Evolutionary conservation across 2,113 vertebrate species (phyloP), one percentile per base, ranked within the genome.

Genomic region (Daubentonia madagascariensis): DNA sequence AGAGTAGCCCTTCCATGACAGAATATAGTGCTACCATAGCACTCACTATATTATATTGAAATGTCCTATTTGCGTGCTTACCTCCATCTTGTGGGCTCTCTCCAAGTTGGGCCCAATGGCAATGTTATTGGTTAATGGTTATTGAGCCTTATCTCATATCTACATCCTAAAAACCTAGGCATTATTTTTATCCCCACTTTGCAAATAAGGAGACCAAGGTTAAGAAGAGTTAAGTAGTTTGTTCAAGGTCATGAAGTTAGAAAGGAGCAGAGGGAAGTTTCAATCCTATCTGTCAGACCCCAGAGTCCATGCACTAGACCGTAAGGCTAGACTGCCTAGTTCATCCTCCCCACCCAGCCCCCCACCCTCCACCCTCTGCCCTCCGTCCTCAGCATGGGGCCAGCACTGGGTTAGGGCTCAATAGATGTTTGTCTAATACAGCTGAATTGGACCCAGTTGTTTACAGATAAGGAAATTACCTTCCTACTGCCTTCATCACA

Each of bases 401-500:
- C 59, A 0, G 20, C 25, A 10, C 22, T 65, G 13, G 2, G 5
- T 6, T 63, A 23, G 40, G 1, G 1, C 16, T 79, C 52, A 68
- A 43, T n/a, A 23, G 1, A 0, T n/a, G 30, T 54, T 52, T 63
- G 23, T 59, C 57, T 68, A 30, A 59, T 50, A n/a, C 8, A 25
- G 68, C 28, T 86, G 92, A 67, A 45, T 16, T 43, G 59, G 40
- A 40, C 37, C 30, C 23, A 8, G 4, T 54, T 87, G 61, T 72
- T 72, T 61, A 52, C 8, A 48, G 52, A 14, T 16, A 88, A 81
- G 61, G 18, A 72, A 88, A 95, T 79, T 61, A 63, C 25, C 63
- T 85, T 85, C 32, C 25, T 54, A 63, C 30, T 54, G 57, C 43
- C 43, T 78, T 90, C 81, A n/a, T 83, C 25, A 40, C 73, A 95